Conservation (phyloP, 2,113 vertebrate genomes). For the Melospiza georgiana region DNA sequence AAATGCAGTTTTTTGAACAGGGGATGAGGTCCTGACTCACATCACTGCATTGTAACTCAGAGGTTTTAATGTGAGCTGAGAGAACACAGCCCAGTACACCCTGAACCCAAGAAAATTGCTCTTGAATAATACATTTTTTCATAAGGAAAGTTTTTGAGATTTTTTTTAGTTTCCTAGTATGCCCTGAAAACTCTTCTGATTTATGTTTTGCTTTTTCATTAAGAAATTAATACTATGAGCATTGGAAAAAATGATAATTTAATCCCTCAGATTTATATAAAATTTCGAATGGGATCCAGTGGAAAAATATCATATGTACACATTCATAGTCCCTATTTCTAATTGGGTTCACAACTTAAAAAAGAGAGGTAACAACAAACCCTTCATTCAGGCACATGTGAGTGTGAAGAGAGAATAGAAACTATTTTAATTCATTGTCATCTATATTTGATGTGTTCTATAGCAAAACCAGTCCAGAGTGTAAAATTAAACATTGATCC, state of each 20-base stretch:
- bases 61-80: background rate
- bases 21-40: background rate
- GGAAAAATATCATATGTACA: background rate
- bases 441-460: background rate
- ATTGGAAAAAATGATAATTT: background rate
- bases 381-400: background rate
- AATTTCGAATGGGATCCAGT: background rate
- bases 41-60: background rate
- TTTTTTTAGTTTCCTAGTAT: background rate
- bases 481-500: background rate
- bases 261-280: background rate
- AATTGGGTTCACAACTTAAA: background rate
- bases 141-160: background rate
- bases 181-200: background rate
- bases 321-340: background rate
- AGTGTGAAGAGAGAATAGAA: background rate
- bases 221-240: background rate
- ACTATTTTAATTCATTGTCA: background rate
- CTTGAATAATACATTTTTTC: slow-evolving; percentile 53
- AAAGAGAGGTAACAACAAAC: background rate
- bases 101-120: background rate
- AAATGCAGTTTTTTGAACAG: background rate
- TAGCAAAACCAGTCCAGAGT: background rate
- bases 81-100: background rate
- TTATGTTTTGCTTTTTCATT: background rate